Evolutionary conservation across 2,113 vertebrate species (phyloP), one percentile per base, ranked within the genome.

Genomic region (Spheniscus mendiculus): DNA sequence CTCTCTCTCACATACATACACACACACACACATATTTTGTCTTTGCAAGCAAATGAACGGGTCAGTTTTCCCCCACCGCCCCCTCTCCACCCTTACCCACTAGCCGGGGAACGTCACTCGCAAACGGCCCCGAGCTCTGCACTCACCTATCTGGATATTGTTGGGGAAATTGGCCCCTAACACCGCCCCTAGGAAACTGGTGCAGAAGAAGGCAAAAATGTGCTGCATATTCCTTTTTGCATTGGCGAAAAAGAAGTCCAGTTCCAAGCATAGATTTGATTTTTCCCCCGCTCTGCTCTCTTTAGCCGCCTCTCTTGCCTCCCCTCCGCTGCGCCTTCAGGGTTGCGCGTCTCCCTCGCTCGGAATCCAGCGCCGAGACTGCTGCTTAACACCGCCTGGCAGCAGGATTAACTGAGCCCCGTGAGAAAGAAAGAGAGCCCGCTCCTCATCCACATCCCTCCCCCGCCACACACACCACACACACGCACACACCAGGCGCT

Each of bases 181-280:
- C 98, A 99, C 99, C 98, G 99, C 98, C 98, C 99, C 99, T 99
- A 99, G 99, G 98, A 99, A 99, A 98, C 99, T 98, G 99, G 99
- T 99, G 99, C 98, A 99, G 98, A 99, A 99, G 98, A 99, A 98
- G 98, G 98, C 98, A 99, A 99, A 98, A 98, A 99, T 99, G 99
- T 99, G 99, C 99, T 99, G 99, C 99, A 99, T 99, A 99, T 99
- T 99, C 99, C 99, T 98, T 98, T 99, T 99, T 99, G 99, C 99
- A 99, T 99, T 99, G 99, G 99, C 99, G 99, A 99, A 98, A 99
- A 98, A 98, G 98, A 98, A 99, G 98, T 98, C 98, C 98, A 99
- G 99, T 98, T 99, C 99, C 99, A 97, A 98, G 98, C 99, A 99
- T 99, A 99, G 98, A 98, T 99, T 98, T 98, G 97, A 97, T 98